Percentiles rank a stretch among this genome's conserved stretches.
phyloP scores from a whole-genome alignment of 2,888 invertebrate species.

The Strigamia crassipes region DNA sequence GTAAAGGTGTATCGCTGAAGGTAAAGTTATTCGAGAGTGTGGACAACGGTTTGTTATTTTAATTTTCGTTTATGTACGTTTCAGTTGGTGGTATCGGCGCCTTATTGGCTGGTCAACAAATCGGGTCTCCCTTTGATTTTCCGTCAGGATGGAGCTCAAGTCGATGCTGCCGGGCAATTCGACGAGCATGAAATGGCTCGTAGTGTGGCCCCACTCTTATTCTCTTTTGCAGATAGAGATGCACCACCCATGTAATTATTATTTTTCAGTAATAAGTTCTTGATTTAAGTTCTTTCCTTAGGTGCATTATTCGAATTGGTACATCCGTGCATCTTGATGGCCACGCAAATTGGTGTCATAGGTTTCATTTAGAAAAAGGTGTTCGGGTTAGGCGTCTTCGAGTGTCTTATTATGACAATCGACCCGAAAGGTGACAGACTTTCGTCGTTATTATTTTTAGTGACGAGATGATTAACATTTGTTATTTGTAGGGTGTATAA shows the following conservation, averaged over 20 bases:
- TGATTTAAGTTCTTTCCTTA: background rate
- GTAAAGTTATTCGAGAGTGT: constrained; percentile 55
- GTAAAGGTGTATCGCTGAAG: constrained; percentile 68
- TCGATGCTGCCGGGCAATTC: constrained; percentile 83
- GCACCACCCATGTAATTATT: constrained; percentile 63
- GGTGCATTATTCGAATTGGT: constrained; percentile 71
- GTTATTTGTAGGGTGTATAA: constrained; percentile 67
- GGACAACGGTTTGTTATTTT: background rate
- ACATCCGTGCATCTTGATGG: constrained; percentile 65
- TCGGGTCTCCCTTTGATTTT: constrained; percentile 95
- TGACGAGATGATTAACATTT: constrained; percentile 47
- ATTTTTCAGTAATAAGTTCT: background rate
- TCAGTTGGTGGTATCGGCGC: constrained; percentile 76
- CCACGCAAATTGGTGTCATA: constrained; percentile 77
- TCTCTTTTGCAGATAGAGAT: constrained; percentile 90
- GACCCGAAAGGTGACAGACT: constrained; percentile 66
- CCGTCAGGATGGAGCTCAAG: constrained; percentile 73
- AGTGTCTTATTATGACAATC: constrained; percentile 66
- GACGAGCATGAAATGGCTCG: constrained; percentile 93
- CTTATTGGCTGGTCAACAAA: constrained; percentile 95
- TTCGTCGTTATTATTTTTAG: background rate
- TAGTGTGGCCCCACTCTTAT: constrained; percentile 88
- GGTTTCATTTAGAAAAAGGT: constrained; percentile 82
- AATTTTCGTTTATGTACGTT: constrained; percentile 46
- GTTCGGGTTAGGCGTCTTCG: constrained; percentile 69